Evolutionary conservation across 2,797 vertebrate genomes (phyloP).

Genomic region (Microcaecilia unicolor): DNA sequence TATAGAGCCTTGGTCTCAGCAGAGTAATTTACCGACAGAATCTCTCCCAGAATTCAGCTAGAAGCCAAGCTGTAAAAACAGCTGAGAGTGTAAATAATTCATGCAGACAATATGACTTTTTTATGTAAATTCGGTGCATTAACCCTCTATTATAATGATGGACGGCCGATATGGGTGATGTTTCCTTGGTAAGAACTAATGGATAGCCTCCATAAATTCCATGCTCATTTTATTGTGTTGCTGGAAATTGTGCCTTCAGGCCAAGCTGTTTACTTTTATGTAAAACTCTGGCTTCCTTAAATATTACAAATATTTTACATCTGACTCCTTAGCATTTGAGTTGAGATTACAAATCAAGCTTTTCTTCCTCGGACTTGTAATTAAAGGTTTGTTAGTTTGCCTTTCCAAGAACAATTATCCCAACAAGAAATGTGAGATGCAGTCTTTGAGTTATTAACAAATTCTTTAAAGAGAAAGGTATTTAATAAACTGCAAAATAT

Average conservation of each 20-base stretch:
- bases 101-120: constrained; percentile 99
- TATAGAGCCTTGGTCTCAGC: constrained; percentile 67
- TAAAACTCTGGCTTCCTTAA: constrained; percentile 94
- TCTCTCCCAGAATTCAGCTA: constrained; percentile 85
- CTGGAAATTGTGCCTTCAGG: constrained; percentile 99
- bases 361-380: constrained; percentile 65
- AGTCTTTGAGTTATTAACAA: constrained; percentile 50
- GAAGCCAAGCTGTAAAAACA: constrained; percentile 93
- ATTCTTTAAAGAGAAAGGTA: constrained; percentile 46
- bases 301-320: constrained; percentile 87
- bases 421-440: constrained; percentile 60
- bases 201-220: constrained; percentile 99
- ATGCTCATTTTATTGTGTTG: constrained; percentile 99
- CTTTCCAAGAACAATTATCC: constrained; percentile 64
- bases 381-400: constrained; percentile 65
- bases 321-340: constrained; percentile 65
- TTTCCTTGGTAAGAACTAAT: constrained; percentile 99
- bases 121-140: constrained; percentile 99
- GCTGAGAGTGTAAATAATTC: constrained; percentile 99
- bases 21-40: constrained; percentile 91
- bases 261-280: constrained; percentile 99
- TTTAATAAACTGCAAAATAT: constrained; percentile 27
- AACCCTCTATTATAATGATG: constrained; percentile 99
- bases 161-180: constrained; percentile 99
- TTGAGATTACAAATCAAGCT: constrained; percentile 60